A percentile compares a stretch with the other conserved stretches of the same genome.
phyloP scores from a whole-genome alignment of 2,113 vertebrate genomes.

The Burhinus bistriatus region DNA sequence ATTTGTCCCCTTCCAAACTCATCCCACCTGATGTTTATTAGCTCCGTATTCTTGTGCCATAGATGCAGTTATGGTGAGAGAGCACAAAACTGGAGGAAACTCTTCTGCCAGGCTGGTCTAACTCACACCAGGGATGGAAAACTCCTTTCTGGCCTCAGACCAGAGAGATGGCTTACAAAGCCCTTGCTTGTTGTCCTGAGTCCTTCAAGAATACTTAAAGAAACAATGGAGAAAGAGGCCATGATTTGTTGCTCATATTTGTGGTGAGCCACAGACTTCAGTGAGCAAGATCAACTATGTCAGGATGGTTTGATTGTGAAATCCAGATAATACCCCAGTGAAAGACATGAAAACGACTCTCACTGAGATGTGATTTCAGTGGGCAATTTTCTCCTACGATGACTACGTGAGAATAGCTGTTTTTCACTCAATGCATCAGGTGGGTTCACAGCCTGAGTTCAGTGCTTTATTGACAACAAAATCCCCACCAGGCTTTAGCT shows the following conservation, averaged over 20 bases:
- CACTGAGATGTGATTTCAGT: accelerated
- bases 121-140: background rate
- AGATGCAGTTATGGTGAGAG: background rate
- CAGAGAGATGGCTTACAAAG: background rate
- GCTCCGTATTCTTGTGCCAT: background rate
- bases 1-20: background rate
- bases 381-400: background rate
- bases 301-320: background rate
- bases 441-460: background rate
- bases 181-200: background rate
- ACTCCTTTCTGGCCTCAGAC: background rate
- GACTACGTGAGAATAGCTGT: accelerated
- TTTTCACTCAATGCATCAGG: background rate
- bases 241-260: background rate
- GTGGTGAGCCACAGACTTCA: background rate
- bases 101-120: background rate
- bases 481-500: background rate
- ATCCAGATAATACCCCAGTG: background rate
- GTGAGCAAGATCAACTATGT: background rate
- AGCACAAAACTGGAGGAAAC: background rate
- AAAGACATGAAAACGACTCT: background rate
- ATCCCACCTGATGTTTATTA: background rate
- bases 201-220: accelerated
- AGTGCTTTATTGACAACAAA: background rate
- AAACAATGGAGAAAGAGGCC: background rate